Evolutionary conservation across 2,113 vertebrate species (phyloP).

Genomic region (Hassar affinis): DNA sequence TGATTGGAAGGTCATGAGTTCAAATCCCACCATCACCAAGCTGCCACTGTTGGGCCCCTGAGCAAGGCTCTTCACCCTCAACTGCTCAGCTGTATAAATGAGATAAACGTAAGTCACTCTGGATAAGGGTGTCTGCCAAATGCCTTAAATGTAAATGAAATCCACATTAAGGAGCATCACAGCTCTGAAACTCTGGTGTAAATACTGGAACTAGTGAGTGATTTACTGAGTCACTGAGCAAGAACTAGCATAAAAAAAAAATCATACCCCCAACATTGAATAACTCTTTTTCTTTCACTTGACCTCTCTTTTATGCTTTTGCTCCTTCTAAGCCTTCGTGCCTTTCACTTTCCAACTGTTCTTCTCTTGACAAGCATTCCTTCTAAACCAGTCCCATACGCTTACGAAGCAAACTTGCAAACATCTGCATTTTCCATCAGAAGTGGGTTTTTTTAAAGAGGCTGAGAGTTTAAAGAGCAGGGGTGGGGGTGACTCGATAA

Average conservation of each 20-base stretch:
- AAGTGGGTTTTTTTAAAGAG: constrained; percentile 71
- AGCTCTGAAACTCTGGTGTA: neutral
- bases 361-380: constrained; percentile 65
- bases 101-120: no score
- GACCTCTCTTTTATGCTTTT: neutral
- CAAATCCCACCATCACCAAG: no score
- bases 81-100: no score
- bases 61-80: no score
- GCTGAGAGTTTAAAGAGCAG: constrained; percentile 43
- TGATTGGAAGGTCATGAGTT: no score
- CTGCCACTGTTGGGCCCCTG: no score
- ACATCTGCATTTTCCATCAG: constrained; percentile 86
- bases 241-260: neutral
- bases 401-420: constrained; percentile 81
- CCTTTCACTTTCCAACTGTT: constrained; percentile 47
- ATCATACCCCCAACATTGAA: neutral
- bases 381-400: constrained; percentile 79
- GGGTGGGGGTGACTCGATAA: constrained; percentile 71
- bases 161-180: neutral
- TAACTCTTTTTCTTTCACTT: neutral
- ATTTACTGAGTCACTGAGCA: neutral
- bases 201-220: neutral
- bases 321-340: neutral
- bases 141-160: no score
- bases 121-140: no score